These are phyloP conservation scores for Apostichopus californicus DNA, from an alignment of 35 echinoderm and acorn worm species.

Conservation along the genomic window DNA sequence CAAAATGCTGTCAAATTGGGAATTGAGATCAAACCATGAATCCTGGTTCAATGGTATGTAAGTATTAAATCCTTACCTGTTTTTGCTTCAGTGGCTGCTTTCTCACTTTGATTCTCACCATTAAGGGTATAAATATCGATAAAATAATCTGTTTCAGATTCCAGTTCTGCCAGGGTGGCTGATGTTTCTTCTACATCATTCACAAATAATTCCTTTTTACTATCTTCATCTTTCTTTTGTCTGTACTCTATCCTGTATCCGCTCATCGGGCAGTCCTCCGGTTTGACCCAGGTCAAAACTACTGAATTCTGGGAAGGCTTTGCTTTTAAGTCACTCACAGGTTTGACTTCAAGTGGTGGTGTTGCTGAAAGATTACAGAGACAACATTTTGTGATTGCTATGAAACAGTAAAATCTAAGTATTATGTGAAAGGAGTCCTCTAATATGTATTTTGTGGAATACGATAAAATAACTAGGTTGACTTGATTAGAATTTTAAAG, in stretches of 20 bases:
- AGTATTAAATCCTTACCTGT: slow-evolving; percentile 45
- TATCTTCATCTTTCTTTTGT: neutral
- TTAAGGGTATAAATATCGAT: slow-evolving; percentile 62
- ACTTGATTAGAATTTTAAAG: too few species aligned
- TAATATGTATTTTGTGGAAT: too few species aligned
- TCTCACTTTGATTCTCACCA: slow-evolving; percentile 67
- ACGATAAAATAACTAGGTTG: too few species aligned
- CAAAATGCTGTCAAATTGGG: too few species aligned
- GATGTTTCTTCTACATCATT: neutral
- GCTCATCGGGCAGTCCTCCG: slow-evolving; percentile 8
- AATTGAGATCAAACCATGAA: neutral
- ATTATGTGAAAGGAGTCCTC: too few species aligned
- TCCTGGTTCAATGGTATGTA: neutral
- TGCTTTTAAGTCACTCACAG: slow-evolving; percentile 11
- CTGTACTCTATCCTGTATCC: slow-evolving; percentile 11
- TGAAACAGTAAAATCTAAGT: too few species aligned
- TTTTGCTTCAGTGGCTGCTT: slow-evolving; percentile 56
- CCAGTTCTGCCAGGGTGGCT: slow-evolving; percentile 43
- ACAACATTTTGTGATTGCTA: neutral
- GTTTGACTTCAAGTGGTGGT: neutral
- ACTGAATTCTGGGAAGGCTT: slow-evolving; percentile 28
- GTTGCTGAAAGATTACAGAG: neutral
- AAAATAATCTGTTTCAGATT: slow-evolving; percentile 52
- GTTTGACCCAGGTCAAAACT: slow-evolving; percentile 14
- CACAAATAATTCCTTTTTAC: slow-evolving; percentile 53